Evolutionary conservation across 2,888 invertebrate species (phyloP).

Genomic region (Prosapia bicincta): DNA sequence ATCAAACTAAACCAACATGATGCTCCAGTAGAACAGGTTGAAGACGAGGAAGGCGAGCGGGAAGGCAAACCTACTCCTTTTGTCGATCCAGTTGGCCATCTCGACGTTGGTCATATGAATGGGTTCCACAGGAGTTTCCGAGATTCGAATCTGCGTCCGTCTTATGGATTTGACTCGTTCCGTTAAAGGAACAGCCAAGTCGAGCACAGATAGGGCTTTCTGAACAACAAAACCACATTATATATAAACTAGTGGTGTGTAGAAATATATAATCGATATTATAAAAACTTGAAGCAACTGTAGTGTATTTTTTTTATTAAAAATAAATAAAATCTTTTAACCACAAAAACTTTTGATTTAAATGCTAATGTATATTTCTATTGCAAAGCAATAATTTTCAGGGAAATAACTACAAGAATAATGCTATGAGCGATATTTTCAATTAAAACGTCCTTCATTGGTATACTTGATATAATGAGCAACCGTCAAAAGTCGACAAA

Average conservation of each 20-base stretch:
- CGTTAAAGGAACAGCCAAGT: constrained; percentile 29
- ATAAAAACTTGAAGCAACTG: too few relatives aligned
- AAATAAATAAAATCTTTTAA: too few relatives aligned
- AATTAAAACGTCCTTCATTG: too few relatives aligned
- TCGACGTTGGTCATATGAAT: constrained; percentile 73
- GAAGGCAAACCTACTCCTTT: constrained; percentile 70
- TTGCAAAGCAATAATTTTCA: background rate
- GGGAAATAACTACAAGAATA: too few relatives aligned
- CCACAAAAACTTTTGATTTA: background rate
- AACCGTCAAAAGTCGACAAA: too few relatives aligned
- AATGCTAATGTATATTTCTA: background rate
- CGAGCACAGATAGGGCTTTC: constrained; percentile 29
- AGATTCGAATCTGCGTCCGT: constrained; percentile 28
- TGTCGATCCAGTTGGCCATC: constrained; percentile 84
- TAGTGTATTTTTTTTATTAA: too few relatives aligned
- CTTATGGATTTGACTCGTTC: constrained; percentile 28
- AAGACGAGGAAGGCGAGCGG: constrained; percentile 74
- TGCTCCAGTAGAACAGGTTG: constrained; percentile 75
- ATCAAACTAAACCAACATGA: constrained; percentile 53
- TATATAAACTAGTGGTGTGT: too few relatives aligned
- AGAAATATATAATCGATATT: too few relatives aligned
- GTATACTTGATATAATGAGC: too few relatives aligned
- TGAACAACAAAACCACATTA: background rate
- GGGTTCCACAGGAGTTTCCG: constrained; percentile 37
- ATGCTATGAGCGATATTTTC: background rate